Conservation (phyloP, 2,113 vertebrate species). For the Crotophaga sulcirostris region DNA sequence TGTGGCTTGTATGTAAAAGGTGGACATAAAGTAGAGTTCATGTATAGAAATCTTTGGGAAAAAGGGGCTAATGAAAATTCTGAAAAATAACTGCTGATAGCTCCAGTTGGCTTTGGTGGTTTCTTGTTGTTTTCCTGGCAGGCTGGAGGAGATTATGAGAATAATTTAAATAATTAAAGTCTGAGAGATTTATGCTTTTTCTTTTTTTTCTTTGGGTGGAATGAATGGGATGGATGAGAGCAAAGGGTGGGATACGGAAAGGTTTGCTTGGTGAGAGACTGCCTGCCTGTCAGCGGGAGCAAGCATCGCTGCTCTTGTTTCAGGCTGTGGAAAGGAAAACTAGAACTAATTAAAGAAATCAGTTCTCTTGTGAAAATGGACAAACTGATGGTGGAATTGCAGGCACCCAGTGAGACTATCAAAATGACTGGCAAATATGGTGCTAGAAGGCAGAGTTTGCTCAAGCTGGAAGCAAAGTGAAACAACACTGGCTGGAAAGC, state of each 20-base stretch:
- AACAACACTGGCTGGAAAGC: neutral
- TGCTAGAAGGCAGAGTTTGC: neutral
- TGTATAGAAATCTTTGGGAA: neutral
- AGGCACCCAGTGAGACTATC: accelerated
- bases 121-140: neutral
- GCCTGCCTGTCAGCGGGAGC: neutral
- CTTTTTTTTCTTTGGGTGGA: neutral
- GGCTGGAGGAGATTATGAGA: neutral
- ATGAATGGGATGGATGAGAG: neutral
- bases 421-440: neutral
- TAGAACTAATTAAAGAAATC: neutral
- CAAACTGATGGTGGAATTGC: neutral
- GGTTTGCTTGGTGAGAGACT: neutral
- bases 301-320: neutral
- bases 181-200: neutral
- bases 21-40: neutral
- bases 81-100: neutral
- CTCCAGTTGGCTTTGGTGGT: neutral
- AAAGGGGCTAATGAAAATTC: neutral
- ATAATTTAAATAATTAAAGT: neutral
- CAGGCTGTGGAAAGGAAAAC: neutral
- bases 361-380: neutral
- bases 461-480: neutral
- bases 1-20: neutral
- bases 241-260: neutral